Percentiles rank a stretch among this genome's conserved stretches.
These are phyloP conservation scores for Dryadula phaetusa DNA, from an alignment of 2,888 invertebrate species.

Conservation along the genomic window DNA sequence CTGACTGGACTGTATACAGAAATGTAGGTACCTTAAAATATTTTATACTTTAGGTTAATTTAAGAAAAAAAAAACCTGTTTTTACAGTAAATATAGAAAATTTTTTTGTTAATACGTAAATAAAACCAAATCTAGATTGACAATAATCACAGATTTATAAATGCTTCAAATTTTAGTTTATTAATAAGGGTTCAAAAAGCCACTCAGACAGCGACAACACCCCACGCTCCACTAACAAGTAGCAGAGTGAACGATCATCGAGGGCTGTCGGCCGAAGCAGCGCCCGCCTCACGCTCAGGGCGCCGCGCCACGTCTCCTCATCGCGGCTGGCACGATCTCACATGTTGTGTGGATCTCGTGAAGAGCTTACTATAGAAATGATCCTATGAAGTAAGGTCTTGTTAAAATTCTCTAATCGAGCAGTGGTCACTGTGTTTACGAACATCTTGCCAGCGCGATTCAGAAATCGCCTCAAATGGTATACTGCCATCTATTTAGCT, in stretches of 20 bases:
- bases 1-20: too few species aligned
- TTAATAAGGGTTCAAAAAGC: slow-evolving; percentile 25
- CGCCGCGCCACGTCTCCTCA: slow-evolving; percentile 56
- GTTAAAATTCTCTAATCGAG: accelerated
- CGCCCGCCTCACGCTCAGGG: slow-evolving; percentile 13
- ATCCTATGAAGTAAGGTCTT: slow-evolving; percentile 52
- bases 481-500: slow-evolving; percentile 6
- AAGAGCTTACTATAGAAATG: slow-evolving; percentile 60
- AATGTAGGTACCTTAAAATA: too few species aligned
- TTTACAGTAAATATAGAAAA: too few species aligned
- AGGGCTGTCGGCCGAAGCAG: slow-evolving; percentile 46
- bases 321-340: slow-evolving; percentile 53
- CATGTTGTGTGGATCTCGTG: slow-evolving; percentile 54
- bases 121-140: too few species aligned
- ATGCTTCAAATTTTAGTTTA: too few species aligned
- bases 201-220: slow-evolving; percentile 54
- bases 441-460: background rate
- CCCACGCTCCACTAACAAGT: slow-evolving; percentile 48
- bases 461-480: background rate
- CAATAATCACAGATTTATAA: too few species aligned
- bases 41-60: too few species aligned
- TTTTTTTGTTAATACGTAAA: too few species aligned
- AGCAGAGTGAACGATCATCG: slow-evolving; percentile 57
- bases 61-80: too few species aligned
- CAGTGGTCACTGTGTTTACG: background rate